Conservation (phyloP, 2,888 invertebrate species). For the Ochlodes sylvanus region DNA sequence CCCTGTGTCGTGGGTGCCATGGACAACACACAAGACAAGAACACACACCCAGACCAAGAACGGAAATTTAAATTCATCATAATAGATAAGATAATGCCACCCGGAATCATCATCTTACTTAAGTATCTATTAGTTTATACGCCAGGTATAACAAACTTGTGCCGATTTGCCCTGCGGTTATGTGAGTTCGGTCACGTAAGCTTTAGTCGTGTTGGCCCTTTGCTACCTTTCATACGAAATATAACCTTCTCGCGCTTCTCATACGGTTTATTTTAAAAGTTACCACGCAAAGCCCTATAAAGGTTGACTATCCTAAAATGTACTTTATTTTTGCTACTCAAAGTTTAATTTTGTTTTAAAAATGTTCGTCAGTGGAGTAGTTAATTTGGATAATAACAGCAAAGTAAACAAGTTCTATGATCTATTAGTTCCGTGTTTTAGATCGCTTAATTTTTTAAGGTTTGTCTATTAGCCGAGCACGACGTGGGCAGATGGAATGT, state of each 20-base stretch:
- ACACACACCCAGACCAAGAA: no score
- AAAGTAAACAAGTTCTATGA: conserved; percentile 30
- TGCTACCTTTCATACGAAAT: background rate
- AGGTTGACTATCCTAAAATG: background rate
- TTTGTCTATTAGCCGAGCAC: conserved; percentile 11
- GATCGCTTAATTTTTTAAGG: conserved; percentile 9
- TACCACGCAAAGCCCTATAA: background rate
- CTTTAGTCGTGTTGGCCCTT: conserved; percentile 30
- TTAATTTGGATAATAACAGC: conserved; percentile 1
- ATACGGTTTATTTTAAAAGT: conserved; percentile 13
- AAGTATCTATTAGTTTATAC: no score
- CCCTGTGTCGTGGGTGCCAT: no score
- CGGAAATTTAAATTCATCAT: background rate
- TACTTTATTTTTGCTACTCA: background rate
- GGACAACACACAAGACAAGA: no score
- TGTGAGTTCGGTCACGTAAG: conserved; percentile 46
- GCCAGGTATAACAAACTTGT: no score
- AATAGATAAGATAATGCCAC: conserved; percentile 1
- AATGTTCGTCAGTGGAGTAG: background rate
- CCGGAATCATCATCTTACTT: background rate
- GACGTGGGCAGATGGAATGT: background rate
- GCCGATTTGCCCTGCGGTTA: conserved; percentile 14
- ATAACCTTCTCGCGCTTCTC: background rate
- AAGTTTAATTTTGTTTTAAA: background rate
- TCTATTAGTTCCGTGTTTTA: conserved; percentile 23